These are phyloP conservation scores for Penelope pileata DNA, from an alignment of 2,113 vertebrate genomes.

Conservation along the genomic window DNA sequence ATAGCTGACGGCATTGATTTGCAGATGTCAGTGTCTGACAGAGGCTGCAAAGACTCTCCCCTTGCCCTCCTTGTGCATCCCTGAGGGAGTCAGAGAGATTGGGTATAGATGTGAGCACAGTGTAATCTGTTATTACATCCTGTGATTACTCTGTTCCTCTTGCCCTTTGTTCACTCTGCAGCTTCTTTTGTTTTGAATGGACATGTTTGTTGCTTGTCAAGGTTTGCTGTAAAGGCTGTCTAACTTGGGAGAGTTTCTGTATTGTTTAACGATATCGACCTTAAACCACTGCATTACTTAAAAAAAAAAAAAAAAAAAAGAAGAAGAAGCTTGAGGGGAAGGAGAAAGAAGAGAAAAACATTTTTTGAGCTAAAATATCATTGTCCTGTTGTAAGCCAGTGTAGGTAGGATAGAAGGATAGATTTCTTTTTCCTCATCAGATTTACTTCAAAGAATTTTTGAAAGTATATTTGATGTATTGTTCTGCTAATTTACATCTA, in stretches of 20 bases:
- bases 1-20: constrained; percentile 5
- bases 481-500: rapidly evolving
- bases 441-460: neutral
- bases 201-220: constrained; percentile 18
- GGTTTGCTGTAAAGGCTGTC: neutral
- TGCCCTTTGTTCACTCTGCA: neutral
- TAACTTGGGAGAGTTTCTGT: neutral
- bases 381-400: neutral
- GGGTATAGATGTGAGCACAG: neutral
- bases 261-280: neutral
- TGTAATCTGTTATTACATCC: constrained; percentile 39
- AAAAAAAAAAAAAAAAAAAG: neutral
- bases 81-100: neutral
- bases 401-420: neutral
- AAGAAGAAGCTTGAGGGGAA: neutral
- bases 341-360: neutral
- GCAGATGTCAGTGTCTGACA: constrained; percentile 1
- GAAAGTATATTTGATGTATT: neutral
- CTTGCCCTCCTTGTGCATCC: neutral
- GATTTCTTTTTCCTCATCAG: neutral
- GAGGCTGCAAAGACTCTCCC: neutral
- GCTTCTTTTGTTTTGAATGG: constrained; percentile 30
- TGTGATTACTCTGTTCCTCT: neutral
- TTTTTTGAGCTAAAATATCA: neutral
- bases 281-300: neutral